Base-by-base conservation (phyloP, 2,888 invertebrate species). In the Pharmacophagus antenor region DNA sequence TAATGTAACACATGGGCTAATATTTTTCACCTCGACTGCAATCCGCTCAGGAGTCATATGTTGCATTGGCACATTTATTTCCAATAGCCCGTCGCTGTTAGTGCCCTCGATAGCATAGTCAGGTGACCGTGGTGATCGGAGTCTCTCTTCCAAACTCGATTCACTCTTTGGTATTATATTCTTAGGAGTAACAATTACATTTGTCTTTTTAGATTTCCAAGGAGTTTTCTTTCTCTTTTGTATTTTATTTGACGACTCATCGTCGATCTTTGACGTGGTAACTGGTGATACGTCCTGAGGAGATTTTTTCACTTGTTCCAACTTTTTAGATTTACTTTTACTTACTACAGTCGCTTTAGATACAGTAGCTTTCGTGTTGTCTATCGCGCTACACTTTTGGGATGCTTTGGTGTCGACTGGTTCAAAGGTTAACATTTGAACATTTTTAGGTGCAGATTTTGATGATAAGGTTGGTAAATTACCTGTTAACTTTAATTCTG, bases 1-100 rank as follows among this genome's bases (percentile, higher is more conserved):
- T 56, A 91, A 70, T 0, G 93, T 93, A 0, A 94, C 90, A 72
- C 88, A 92, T 2, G 72, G 72, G 63, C 92, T 92, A 0, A 90
- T 79, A 56, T 82, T 88, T 41, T 71, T 74, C 1, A 70, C 70
- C 54, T 76, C 75, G 6, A 78, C 76, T 0, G 56, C 57, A n/a
- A 78, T 76, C 61, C 82, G 78, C 41, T 81, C 77, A 0, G 84
- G 86, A n/a, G 84, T 86, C 68, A 72, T 67, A 0, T 50, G 57
- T 1, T 62, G 44, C 50, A 72, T 69, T 0, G 62, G 56, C 0
- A 66, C 65, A 17, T 25, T 44, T 7, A 10, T 42, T 42, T 17
- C 18, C 4, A 7, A 18, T 2, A 18, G 18, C 17, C 17, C 4
- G n/a, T 18, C n/a, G 8, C 18, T n/a, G 5, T 42, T 18, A 2